A percentile compares a stretch with the other conserved stretches of the same genome.
These are phyloP conservation scores for Trachymyrmex septentrionalis DNA, from an alignment of 1,140 invertebrate species.

Conservation along the genomic window DNA sequence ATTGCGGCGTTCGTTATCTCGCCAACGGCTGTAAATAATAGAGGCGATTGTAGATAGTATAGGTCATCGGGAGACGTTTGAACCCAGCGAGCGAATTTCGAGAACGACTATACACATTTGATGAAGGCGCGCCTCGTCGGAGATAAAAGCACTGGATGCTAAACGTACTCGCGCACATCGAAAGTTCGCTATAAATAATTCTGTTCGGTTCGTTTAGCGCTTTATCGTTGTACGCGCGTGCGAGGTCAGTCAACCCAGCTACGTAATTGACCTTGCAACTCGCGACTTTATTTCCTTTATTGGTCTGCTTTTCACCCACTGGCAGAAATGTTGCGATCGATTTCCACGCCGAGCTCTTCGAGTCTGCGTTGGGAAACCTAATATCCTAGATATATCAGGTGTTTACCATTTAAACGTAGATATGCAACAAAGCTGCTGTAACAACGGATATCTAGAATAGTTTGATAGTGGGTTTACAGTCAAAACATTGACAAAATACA, in stretches of 20 bases:
- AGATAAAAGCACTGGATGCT: constrained; percentile 65
- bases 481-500: background rate
- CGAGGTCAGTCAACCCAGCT: constrained; percentile 52
- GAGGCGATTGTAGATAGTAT: background rate
- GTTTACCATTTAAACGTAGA: constrained; percentile 23
- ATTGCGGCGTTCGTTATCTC: constrained; percentile 42
- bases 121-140: constrained; percentile 39
- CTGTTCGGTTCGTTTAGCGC: constrained; percentile 66
- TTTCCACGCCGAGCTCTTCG: background rate
- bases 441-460: background rate
- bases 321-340: constrained; percentile 34
- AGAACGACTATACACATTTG: constrained; percentile 61
- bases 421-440: background rate
- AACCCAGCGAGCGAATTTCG: constrained; percentile 31
- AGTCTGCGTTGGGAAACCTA: constrained; percentile 1
- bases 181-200: constrained; percentile 77
- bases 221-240: background rate
- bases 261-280: constrained; percentile 73
- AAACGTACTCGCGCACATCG: constrained; percentile 64
- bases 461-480: background rate
- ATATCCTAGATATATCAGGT: constrained; percentile 34
- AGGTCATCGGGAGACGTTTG: background rate
- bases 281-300: constrained; percentile 64
- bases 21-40: constrained; percentile 20
- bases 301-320: background rate